These are phyloP conservation scores for Sympetrum striolatum DNA, from an alignment of 2,888 invertebrate species.

Conservation along the genomic window DNA sequence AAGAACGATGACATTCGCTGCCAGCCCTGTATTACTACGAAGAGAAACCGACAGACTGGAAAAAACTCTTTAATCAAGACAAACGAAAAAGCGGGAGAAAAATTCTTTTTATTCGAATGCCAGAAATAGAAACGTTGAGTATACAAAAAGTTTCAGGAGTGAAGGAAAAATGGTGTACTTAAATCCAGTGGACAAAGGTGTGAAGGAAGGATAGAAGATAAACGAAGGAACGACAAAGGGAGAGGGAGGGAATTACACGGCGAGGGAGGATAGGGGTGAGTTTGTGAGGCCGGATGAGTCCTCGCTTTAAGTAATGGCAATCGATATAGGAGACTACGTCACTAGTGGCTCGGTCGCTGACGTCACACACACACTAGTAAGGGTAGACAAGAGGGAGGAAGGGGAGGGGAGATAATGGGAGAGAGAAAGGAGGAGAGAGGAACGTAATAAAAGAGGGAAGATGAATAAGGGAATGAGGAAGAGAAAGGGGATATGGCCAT, in stretches of 20 bases:
- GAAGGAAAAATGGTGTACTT: background rate
- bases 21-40: too few species aligned
- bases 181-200: background rate
- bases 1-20: too few species aligned
- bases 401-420: background rate
- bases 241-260: background rate
- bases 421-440: background rate
- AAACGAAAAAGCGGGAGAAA: too few species aligned
- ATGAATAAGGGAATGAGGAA: background rate
- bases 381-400: background rate
- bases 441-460: background rate
- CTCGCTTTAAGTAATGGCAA: conserved; percentile 44
- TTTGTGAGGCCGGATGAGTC: conserved; percentile 12
- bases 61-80: too few species aligned
- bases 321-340: conserved; percentile 39
- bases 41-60: too few species aligned
- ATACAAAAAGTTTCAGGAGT: background rate
- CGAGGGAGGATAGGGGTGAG: background rate
- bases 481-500: background rate
- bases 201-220: background rate
- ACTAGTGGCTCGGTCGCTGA: conserved; percentile 33
- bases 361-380: conserved; percentile 33
- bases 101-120: too few species aligned
- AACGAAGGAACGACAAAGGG: background rate
- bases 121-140: background rate